Evolutionary conservation across 2,797 vertebrate genomes (phyloP).

Genomic region (Petrocephalus sullivani): DNA sequence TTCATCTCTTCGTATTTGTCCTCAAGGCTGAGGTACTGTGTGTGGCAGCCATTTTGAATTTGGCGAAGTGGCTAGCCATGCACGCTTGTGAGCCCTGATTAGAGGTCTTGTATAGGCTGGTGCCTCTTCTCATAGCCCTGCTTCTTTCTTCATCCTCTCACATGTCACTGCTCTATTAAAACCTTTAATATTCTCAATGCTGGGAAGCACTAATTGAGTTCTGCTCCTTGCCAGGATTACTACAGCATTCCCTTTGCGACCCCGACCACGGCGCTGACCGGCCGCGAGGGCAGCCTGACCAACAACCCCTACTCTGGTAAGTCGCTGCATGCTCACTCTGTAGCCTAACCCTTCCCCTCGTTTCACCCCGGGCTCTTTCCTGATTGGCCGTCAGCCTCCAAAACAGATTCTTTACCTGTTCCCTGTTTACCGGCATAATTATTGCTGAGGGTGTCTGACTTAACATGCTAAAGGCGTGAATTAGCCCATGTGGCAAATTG

Average conservation of each 20-base stretch:
- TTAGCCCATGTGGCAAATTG: background rate
- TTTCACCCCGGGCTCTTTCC: background rate
- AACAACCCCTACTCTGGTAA: slow-evolving; percentile 94
- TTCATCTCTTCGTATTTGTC: background rate
- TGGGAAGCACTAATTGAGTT: background rate
- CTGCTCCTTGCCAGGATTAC: slow-evolving; percentile 73
- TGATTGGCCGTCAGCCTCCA: background rate
- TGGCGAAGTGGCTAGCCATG: background rate
- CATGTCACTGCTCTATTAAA: background rate
- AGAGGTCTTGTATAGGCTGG: background rate
- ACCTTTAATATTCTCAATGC: background rate
- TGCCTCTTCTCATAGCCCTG: background rate
- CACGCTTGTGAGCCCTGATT: background rate
- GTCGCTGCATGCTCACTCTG: slow-evolving; percentile 11
- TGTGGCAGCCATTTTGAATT: background rate
- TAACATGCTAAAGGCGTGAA: background rate
- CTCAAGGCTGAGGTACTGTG: background rate
- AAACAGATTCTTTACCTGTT: background rate
- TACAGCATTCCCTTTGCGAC: slow-evolving; percentile 97
- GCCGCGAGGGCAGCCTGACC: slow-evolving; percentile 86
- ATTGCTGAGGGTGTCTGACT: background rate
- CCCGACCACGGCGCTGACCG: slow-evolving; percentile 85
- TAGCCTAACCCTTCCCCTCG: background rate
- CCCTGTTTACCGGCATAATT: background rate
- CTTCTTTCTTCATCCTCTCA: background rate